phyloP scores from a whole-genome alignment of 1,140 invertebrate species.

The Glossosoma conforme region DNA sequence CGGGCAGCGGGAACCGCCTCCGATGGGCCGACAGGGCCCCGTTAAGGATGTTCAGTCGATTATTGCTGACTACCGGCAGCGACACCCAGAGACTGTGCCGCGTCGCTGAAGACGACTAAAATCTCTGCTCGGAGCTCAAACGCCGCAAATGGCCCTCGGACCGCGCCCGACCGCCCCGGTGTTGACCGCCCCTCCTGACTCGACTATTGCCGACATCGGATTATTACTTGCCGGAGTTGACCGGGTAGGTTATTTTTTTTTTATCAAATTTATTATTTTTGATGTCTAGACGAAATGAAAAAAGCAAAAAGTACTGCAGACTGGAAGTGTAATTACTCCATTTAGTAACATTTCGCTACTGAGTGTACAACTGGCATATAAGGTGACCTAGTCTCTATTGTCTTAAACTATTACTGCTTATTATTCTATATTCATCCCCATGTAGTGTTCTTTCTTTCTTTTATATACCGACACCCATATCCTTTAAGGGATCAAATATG shows the following conservation, averaged over 20 bases:
- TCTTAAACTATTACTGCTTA: too few species aligned
- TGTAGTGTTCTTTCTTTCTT: too few species aligned
- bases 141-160: conserved; percentile 43
- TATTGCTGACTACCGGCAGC: conserved; percentile 74
- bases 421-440: too few species aligned
- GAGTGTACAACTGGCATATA: too few species aligned
- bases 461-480: too few species aligned
- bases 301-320: too few species aligned
- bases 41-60: conserved; percentile 76
- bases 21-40: conserved; percentile 63
- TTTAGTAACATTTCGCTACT: too few species aligned
- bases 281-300: too few species aligned
- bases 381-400: too few species aligned
- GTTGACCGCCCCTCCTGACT: not conserved
- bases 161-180: conserved; percentile 33
- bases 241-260: conserved; percentile 9
- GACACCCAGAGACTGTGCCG: conserved; percentile 65
- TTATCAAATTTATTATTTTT: not conserved
- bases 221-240: conserved; percentile 18
- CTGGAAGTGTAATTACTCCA: too few species aligned
- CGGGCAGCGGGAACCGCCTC: too few species aligned
- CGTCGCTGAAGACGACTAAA: conserved; percentile 58
- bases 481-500: too few species aligned
- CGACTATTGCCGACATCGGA: conserved; percentile 13
- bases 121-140: conserved; percentile 44